These are phyloP conservation scores for Thalassophryne amazonica DNA, from an alignment of 2,797 vertebrate genomes.

Conservation along the genomic window DNA sequence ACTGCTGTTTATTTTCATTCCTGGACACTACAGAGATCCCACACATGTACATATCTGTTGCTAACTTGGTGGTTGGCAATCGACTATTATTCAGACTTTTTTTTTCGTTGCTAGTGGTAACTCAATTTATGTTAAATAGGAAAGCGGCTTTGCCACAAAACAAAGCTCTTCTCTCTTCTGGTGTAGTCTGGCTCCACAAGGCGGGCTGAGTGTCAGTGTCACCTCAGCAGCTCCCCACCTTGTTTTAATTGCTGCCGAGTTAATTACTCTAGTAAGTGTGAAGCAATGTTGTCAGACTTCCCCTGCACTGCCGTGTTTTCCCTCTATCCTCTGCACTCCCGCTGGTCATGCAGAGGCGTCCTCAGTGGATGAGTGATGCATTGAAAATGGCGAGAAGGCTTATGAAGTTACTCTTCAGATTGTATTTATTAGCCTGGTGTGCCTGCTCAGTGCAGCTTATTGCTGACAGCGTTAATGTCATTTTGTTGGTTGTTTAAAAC, in stretches of 20 bases:
- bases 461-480: not conserved
- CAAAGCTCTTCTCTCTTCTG: slow-evolving; percentile 47
- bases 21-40: too few relatives aligned
- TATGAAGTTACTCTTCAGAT: slow-evolving; percentile 27
- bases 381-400: slow-evolving; percentile 44
- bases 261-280: slow-evolving; percentile 80
- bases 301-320: slow-evolving; percentile 60
- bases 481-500: not conserved
- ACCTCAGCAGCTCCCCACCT: slow-evolving; percentile 74
- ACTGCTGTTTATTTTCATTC: too few relatives aligned
- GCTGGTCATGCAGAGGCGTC: slow-evolving; percentile 62
- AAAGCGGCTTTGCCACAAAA: slow-evolving; percentile 41
- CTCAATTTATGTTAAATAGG: slow-evolving; percentile 16
- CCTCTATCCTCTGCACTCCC: slow-evolving; percentile 56
- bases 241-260: slow-evolving; percentile 79
- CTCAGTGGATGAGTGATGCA: slow-evolving; percentile 25
- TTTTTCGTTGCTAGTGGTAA: slow-evolving; percentile 9
- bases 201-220: slow-evolving; percentile 64
- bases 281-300: slow-evolving; percentile 78
- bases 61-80: too few relatives aligned
- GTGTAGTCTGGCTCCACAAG: slow-evolving; percentile 49
- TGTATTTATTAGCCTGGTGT: slow-evolving; percentile 6
- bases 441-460: not conserved
- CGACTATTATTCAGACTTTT: too few relatives aligned
- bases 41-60: too few relatives aligned